Evolutionary conservation across 2,888 invertebrate species (phyloP).

Genomic region (Dicroscelio sp.): DNA sequence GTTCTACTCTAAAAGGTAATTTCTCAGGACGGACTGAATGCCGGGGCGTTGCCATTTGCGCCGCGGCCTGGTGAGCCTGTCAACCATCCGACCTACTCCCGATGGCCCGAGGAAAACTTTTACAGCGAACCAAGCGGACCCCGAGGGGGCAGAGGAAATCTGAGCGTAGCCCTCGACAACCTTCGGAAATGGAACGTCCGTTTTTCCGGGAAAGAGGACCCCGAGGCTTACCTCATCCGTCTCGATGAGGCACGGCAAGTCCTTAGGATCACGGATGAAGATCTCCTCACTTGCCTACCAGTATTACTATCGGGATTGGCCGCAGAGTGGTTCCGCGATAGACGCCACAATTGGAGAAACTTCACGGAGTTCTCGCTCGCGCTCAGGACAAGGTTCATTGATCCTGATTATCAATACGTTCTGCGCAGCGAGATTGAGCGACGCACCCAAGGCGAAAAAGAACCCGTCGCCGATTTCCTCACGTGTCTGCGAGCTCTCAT

Average conservation of each 20-base stretch:
- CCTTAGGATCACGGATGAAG: neutral
- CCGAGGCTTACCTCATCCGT: neutral
- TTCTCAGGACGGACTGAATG: too few relatives aligned
- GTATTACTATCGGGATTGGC: neutral
- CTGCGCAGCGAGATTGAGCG: conserved; percentile 3
- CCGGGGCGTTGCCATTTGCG: too few relatives aligned
- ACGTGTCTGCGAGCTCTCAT: neutral
- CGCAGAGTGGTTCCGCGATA: neutral
- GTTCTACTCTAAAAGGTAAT: too few relatives aligned
- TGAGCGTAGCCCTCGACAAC: neutral
- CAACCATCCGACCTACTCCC: too few relatives aligned
- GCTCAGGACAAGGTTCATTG: neutral
- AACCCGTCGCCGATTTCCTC: neutral
- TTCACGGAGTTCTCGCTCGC: neutral
- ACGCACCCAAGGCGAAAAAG: too few relatives aligned
- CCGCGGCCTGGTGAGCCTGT: too few relatives aligned
- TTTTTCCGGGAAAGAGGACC: neutral
- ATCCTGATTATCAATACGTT: neutral
- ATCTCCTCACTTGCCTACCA: neutral
- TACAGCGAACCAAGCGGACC: too few relatives aligned
- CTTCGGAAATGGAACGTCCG: neutral
- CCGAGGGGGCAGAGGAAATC: too few relatives aligned
- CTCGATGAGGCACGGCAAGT: neutral
- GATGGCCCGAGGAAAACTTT: too few relatives aligned
- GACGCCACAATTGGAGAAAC: neutral